Base-by-base conservation (phyloP, 2,888 invertebrate species). In the Molorchus minor region DNA sequence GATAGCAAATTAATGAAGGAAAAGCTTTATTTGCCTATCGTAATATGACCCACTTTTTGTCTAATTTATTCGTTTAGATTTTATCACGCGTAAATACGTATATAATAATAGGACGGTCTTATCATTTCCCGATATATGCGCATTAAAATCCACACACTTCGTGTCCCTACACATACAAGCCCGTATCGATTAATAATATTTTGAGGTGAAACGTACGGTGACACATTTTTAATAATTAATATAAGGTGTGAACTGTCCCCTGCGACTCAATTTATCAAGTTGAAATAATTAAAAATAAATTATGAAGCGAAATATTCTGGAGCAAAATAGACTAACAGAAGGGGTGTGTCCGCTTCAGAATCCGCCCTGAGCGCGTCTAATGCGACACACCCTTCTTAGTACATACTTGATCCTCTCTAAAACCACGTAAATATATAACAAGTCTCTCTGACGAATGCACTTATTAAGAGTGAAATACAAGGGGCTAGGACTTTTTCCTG, bases 351-450 rank as follows among this genome's bases (percentile, higher is more conserved):
- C 69, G 64, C 58, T 65, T 62, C 55, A 65, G 72, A 53, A 68
- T 63, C 75, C 75, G 73, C 73, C 75, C 77, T 67, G 61, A 56
- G 65, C 69, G 65, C 70, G 69, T 73, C 76, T 76, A 75, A 74
- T 73, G 72, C 70, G 73, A 75, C 74, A 76, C 77, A 75, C 77
- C 78, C 75, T 75, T 75, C 77, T 77, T 78, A 78, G 78, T 78
- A 76, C 75, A 72, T 76, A 78, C 77, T 78, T 77, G 77, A 77
- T 75, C 74, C 74, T 69, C 68, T 69, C 70, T 69, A 60, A 63
- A 72, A 71, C 70, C 71, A 67, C 71, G 71, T 70, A 71, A 71
- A 74, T 68, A 68, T 59, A 62, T 51, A 51, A 62, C 56, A 54
- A 57, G 46, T 61, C 67, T 68, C 71, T 69, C 65, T 71, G 70